Evolutionary conservation across 2,888 invertebrate genomes (phyloP), one percentile per base, ranked within the genome.

Genomic region (Cylloceria caligata): DNA sequence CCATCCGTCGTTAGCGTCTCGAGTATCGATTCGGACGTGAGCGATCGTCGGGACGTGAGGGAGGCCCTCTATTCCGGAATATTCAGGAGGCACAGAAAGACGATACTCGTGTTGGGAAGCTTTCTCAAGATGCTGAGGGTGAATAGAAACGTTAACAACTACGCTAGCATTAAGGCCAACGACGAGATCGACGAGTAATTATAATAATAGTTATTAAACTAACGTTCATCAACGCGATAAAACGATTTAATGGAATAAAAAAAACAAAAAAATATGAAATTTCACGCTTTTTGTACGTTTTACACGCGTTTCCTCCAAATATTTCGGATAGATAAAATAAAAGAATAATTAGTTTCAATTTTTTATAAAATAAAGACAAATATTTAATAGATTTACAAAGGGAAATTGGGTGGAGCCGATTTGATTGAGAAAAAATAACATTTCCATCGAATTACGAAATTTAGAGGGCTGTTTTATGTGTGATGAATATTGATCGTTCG

Each of bases 91-190:
- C 93, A 93, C 80, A 89, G 92, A 80, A 93, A 93, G 84, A 93
- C 93, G 27, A 93, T 93, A 87, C 87, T 93, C 85, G 92, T 93
- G 76, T 86, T 93, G 82, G 92, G 93, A 75, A 93, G 92, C 81
- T 93, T 93, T 87, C 89, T 93, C 75, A 92, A 92, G 85, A 92
- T 93, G 91, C 87, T 93, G 68, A 91, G 91, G 89, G 91, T 92
- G 89, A 92, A 92, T 90, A 91, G 93, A 89, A 92, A 93, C 78
- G 90, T 92, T 88, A 93, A 92, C 88, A 92, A 92, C 88, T 92
- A 92, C 81, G 92, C 92, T 88, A 92, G 91, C 78, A 92, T 92
- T 88, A 92, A 92, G 87, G 90, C 90, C 42, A 92, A 92, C 83
- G 92, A 92, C 81, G 92, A 92, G 78, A 88, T 85, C 57, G 92